These are phyloP conservation scores for Polypterus senegalus DNA, from an alignment of 2,113 vertebrate genomes.

Conservation along the genomic window DNA sequence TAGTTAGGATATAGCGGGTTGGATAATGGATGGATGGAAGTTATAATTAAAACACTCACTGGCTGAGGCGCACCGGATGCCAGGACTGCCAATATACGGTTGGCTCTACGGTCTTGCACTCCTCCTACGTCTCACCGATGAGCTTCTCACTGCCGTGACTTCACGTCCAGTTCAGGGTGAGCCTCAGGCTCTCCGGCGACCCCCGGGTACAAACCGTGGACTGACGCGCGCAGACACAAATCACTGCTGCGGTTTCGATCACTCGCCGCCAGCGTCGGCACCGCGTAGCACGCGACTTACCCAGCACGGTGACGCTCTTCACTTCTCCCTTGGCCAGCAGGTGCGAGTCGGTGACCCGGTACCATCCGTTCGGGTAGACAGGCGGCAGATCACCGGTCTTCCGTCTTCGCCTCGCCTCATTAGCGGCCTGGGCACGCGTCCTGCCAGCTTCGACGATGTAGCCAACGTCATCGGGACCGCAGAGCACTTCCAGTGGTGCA, in stretches of 20 bases:
- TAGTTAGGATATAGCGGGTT: too few species aligned
- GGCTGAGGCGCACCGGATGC: too few species aligned
- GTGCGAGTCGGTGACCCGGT: constrained; percentile 51
- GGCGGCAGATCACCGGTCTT: constrained; percentile 52
- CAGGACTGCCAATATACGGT: too few species aligned
- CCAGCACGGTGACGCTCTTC: constrained; percentile 42
- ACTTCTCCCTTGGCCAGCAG: constrained; percentile 44
- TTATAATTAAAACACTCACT: too few species aligned
- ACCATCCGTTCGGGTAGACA: constrained; percentile 69
- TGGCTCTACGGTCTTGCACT: too few species aligned
- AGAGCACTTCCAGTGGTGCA: constrained; percentile 45
- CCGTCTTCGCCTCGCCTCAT: constrained; percentile 48
- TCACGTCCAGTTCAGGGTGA: not conserved
- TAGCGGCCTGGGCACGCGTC: constrained; percentile 42
- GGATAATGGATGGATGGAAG: too few species aligned
- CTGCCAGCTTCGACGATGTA: constrained; percentile 44
- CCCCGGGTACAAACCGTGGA: not conserved
- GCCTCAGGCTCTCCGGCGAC: not conserved
- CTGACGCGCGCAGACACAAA: too few species aligned
- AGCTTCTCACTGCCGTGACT: too few species aligned
- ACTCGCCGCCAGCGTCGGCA: too few species aligned
- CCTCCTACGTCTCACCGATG: not conserved
- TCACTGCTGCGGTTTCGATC: too few species aligned
- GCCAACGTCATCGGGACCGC: constrained; percentile 47
- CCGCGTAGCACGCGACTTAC: constrained; percentile 29